Evolutionary conservation across 1,140 invertebrate genomes (phyloP), one percentile per base, ranked within the genome.

Genomic region (Pararge aegeria): DNA sequence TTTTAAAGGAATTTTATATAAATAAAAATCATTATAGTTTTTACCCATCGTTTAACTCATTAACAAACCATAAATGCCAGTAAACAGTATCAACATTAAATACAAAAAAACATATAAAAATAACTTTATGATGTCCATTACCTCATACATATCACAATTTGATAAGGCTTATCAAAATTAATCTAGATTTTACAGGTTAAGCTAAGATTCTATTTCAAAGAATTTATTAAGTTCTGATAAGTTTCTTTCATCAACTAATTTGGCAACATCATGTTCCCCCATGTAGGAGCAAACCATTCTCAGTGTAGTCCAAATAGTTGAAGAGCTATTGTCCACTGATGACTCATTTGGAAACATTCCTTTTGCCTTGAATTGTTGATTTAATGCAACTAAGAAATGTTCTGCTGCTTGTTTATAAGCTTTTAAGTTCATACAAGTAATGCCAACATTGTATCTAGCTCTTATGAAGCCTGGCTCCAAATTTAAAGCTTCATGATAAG

Each of bases 361-460:
- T 87, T 90, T 93, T 24, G 95, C 96, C 75, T 95, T 93, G 13
- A 94, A 93, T 91, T 99, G 98, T 85, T 98, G 95, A 90, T 98
- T 98, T 6, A 99, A 90, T 0, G 98, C 98, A 12, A 94, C 94
- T 18, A 99, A 78, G 68, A 99, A 95, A 90, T 99, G 98, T 89
- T 99, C 98, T 29, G 95, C 96, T 7, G 98, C 98, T 92, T 99
- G 96, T 75, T 93, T 97, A 76, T 99, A 95, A 19, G 96, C 96
- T 71, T 95, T 94, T n/a, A 99, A 92, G 91, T 99, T 98, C 80
- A 99, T 96, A 82, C 98, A 99, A 54, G 97, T 97, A 48, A 99
- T 98, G 6, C 98, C 98, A 52, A 99, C 94, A 91, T 99, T 99
- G 78, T 98, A 99, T 66, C 98, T 93, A 15, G 98, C 97, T 51